A percentile compares a stretch with the other conserved stretches of the same genome.
Evolutionary conservation across 1,140 invertebrate species (phyloP).

Genomic region (Drosophila pallidifrons): DNA sequence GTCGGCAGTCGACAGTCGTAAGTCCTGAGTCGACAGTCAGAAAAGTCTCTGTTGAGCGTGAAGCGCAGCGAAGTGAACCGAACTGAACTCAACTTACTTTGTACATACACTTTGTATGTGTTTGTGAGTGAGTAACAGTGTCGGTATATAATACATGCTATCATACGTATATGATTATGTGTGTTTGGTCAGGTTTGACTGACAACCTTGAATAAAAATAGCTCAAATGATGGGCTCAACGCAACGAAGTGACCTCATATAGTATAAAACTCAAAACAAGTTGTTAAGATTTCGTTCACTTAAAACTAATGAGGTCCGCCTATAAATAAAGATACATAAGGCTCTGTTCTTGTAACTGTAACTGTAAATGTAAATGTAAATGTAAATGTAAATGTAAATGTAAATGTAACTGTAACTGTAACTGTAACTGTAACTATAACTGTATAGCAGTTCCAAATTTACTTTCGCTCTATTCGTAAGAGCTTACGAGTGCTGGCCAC

Average conservation of each 20-base stretch:
- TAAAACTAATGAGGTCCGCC: constrained; percentile 80
- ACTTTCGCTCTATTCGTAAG: too few relatives aligned
- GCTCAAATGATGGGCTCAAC: constrained; percentile 78
- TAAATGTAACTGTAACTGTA: too few relatives aligned
- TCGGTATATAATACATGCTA: too few relatives aligned
- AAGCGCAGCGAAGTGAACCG: constrained; percentile 57
- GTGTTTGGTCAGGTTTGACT: constrained; percentile 43
- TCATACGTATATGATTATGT: constrained; percentile 9
- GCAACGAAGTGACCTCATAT: constrained; percentile 78
- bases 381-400: too few relatives aligned
- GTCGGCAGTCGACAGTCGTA: constrained; percentile 6
- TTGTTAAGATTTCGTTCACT: constrained; percentile 81
- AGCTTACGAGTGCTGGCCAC: constrained; percentile 12
- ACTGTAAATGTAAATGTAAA: background rate
- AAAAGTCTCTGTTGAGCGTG: constrained; percentile 5
- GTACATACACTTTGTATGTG: constrained; percentile 3
- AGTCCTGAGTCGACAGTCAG: constrained; percentile 18
- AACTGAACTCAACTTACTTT: constrained; percentile 47
- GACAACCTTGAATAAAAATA: constrained; percentile 80
- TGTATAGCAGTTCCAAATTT: too few relatives aligned
- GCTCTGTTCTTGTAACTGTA: constrained; percentile 1
- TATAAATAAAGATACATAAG: constrained; percentile 64
- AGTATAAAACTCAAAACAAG: constrained; percentile 83
- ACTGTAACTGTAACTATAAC: background rate
- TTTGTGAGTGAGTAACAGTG: background rate